phyloP scores from a whole-genome alignment of 2,113 vertebrate genomes.

The Bufo bufo region DNA sequence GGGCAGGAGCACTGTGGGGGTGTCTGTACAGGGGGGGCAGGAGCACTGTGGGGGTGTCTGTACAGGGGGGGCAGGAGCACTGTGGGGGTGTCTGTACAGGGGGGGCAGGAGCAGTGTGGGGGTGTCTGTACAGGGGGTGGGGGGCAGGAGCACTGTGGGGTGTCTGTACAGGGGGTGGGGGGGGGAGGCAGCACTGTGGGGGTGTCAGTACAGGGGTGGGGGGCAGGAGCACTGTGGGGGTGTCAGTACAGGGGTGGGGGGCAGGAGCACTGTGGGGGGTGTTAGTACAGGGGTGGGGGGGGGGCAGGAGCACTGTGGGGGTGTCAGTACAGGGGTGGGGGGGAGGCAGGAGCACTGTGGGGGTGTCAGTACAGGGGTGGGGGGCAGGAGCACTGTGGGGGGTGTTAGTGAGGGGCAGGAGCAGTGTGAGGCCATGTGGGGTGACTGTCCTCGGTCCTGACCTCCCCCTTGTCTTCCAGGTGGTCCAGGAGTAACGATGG shows the following conservation, averaged over 20 bases:
- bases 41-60: too few relatives aligned
- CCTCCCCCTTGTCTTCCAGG: slow-evolving; percentile 62
- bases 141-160: not conserved
- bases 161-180: not conserved
- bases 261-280: not conserved
- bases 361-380: not conserved
- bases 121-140: not conserved
- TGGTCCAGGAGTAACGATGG: slow-evolving; percentile 85
- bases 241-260: not conserved
- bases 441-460: not conserved
- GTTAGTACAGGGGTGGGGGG: not conserved
- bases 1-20: not conserved
- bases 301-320: not conserved
- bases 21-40: not conserved
- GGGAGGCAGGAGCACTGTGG: too few relatives aligned
- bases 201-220: not conserved
- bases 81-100: not conserved
- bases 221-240: not conserved
- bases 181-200: not conserved
- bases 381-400: not conserved
- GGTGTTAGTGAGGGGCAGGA: slow-evolving; percentile 13
- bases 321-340: not conserved
- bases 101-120: not conserved
- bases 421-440: too few relatives aligned
- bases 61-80: not conserved